Conservation (phyloP, 2,888 invertebrate genomes). For the Microdon myrmicae region DNA sequence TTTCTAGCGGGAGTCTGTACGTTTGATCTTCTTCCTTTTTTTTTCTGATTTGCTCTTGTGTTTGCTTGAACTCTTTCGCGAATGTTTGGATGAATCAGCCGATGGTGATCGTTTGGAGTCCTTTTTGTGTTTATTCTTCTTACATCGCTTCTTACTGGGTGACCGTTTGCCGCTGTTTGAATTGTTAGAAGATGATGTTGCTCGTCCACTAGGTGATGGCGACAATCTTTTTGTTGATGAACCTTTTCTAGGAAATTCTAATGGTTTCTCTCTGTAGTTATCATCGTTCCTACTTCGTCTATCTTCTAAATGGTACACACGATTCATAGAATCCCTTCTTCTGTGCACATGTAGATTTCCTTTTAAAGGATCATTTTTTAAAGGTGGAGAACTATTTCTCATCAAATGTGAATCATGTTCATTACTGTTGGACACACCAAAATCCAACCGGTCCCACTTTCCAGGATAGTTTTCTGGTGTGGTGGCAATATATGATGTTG, state of each 20-base stretch:
- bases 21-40: constrained; percentile 56
- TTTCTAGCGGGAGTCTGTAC: too few relatives aligned
- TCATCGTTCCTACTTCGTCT: constrained; percentile 19
- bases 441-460: constrained; percentile 48
- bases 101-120: constrained; percentile 69
- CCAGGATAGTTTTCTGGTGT: constrained; percentile 79
- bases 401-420: constrained; percentile 26
- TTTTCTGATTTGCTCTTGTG: constrained; percentile 75
- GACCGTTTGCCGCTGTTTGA: constrained; percentile 63
- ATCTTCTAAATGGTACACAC: constrained; percentile 16
- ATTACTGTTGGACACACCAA: constrained; percentile 40
- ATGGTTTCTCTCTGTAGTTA: constrained; percentile 12
- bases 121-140: constrained; percentile 73
- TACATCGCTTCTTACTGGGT: constrained; percentile 69
- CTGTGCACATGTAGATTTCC: constrained; percentile 11
- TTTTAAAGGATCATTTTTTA: constrained; percentile 22
- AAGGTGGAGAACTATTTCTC: constrained; percentile 11
- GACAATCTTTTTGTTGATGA: constrained; percentile 69
- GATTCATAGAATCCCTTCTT: constrained; percentile 19
- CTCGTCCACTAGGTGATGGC: constrained; percentile 27
- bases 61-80: constrained; percentile 71
- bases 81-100: constrained; percentile 60
- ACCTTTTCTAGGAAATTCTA: constrained; percentile 68
- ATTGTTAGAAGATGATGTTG: constrained; percentile 31
- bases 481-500: constrained; percentile 62